These are phyloP conservation scores for Tyrannus savana DNA, from an alignment of 2,113 vertebrate species.

Conservation along the genomic window DNA sequence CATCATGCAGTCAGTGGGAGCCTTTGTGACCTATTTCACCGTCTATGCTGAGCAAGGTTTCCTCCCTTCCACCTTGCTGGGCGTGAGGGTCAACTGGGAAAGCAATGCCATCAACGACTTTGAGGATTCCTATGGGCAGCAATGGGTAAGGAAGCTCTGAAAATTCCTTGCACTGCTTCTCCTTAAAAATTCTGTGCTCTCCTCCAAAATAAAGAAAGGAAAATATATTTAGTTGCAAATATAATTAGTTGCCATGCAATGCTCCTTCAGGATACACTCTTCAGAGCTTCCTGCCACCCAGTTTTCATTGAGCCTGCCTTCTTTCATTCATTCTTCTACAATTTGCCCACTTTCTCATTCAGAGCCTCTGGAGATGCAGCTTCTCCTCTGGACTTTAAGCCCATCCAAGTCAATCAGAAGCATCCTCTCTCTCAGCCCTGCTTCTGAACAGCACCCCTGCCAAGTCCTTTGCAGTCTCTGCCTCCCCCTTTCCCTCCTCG, in stretches of 20 bases:
- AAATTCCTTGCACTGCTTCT: background rate
- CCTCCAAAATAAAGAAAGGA: background rate
- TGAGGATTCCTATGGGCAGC: slow-evolving; percentile 80
- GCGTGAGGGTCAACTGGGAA: slow-evolving; percentile 76
- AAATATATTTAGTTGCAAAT: too few relatives aligned
- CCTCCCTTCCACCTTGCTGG: slow-evolving; percentile 62
- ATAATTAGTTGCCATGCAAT: background rate
- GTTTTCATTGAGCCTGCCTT: background rate
- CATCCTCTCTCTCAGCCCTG: background rate
- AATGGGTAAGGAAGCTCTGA: slow-evolving; percentile 74
- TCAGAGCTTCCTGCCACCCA: background rate
- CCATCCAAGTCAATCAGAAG: rapidly evolving
- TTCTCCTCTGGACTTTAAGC: background rate
- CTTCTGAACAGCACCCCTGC: background rate
- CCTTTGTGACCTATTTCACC: slow-evolving; percentile 78
- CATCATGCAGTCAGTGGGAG: slow-evolving; percentile 79
- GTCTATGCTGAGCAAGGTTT: slow-evolving; percentile 80
- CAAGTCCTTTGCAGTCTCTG: background rate
- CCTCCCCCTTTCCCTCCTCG: background rate
- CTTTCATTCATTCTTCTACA: background rate
- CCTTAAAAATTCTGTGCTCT: background rate
- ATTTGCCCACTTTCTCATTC: background rate
- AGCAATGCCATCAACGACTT: slow-evolving; percentile 53
- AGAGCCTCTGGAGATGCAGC: background rate
- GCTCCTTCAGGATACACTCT: background rate